Evolutionary conservation across 2,113 vertebrate species (phyloP).

Genomic region (Miniopterus natalensis): DNA sequence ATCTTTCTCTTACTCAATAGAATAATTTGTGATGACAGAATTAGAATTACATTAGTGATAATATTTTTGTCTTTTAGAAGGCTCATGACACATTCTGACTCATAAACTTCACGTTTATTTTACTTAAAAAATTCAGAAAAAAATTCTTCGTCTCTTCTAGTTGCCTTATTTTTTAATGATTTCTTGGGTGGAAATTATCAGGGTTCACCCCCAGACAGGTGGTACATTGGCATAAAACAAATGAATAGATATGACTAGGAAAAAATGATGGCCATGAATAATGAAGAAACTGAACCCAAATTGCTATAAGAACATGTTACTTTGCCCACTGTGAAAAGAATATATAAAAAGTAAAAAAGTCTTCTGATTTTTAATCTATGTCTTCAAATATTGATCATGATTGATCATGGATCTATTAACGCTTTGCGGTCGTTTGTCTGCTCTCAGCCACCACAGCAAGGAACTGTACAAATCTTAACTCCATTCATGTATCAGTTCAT

Average conservation of each 20-base stretch:
- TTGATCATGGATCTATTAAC: background rate
- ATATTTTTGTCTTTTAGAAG: background rate
- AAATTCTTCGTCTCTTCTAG: fast-evolving
- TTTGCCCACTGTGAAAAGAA: background rate
- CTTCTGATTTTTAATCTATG: background rate
- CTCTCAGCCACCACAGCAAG: too few species aligned
- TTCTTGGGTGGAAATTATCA: background rate
- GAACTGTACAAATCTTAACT: too few species aligned
- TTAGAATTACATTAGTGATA: background rate
- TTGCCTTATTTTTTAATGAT: background rate
- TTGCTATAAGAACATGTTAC: background rate
- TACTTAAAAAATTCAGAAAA: background rate
- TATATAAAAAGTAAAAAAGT: background rate
- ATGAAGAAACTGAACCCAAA: conserved; percentile 10
- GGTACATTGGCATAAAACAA: background rate
- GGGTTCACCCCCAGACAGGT: background rate
- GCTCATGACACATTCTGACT: background rate
- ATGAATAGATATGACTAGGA: background rate
- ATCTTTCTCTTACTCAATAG: background rate
- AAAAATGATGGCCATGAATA: background rate
- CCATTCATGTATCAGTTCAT: too few species aligned
- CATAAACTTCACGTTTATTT: background rate
- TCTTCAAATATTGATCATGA: background rate
- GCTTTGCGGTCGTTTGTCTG: too few species aligned
- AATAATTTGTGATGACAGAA: background rate